Evolutionary conservation across 2,797 vertebrate species (phyloP).

Genomic region (Poecilia picta): DNA sequence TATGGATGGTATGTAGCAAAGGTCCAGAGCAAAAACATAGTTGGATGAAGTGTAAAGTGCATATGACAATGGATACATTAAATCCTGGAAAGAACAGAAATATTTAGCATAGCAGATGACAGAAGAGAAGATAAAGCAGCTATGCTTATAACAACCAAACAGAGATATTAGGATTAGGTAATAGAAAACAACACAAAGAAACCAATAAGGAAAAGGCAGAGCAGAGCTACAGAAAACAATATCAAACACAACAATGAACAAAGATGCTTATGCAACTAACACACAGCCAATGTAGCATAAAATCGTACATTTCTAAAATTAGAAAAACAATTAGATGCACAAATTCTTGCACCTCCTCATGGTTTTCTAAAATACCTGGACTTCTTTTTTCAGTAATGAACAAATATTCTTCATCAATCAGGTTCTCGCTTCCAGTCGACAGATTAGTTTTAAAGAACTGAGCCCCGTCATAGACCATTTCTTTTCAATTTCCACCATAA

Average conservation of each 20-base stretch:
- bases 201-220: neutral
- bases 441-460: neutral
- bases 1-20: neutral
- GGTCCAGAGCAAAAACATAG: neutral
- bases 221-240: neutral
- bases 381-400: constrained; percentile 3
- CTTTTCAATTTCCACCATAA: constrained; percentile 4
- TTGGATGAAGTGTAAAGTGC: neutral
- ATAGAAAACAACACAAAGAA: neutral
- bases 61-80: neutral
- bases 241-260: neutral
- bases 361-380: neutral
- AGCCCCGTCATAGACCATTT: constrained; percentile 10
- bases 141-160: neutral
- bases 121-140: neutral
- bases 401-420: constrained; percentile 10
- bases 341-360: neutral
- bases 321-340: neutral
- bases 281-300: neutral
- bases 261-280: neutral
- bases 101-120: neutral
- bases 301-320: neutral
- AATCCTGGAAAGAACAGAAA: neutral
- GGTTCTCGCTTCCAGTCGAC: neutral
- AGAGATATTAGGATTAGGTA: neutral